Base-by-base conservation (phyloP, 2,113 vertebrate genomes). In the Todiramphus chloris region DNA sequence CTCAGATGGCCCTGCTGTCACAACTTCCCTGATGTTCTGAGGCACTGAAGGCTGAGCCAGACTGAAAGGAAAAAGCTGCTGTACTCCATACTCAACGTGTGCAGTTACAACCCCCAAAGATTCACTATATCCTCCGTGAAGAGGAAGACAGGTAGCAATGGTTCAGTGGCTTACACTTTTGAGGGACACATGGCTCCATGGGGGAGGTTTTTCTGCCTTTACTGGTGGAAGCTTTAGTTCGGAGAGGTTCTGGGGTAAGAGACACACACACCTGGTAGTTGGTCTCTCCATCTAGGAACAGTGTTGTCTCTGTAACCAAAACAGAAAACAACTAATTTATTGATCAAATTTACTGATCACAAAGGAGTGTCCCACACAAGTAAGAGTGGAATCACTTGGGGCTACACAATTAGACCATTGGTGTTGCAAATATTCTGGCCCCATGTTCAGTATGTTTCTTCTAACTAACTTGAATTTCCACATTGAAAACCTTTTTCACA, bases 101-200 rank as follows among this genome's bases (percentile, higher is more conserved):
- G 13, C 33, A 56, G 18, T 21, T 74, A 18, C 9, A 84, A 19
- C 17, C 11, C 37, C 12, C 4, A 66, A 91, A 84, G 16, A 24
- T 67, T 83, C 2, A 1, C 7, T 24, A 2, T 27, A 27, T 19
- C 15, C 19, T 74, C 24, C 69, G 33, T 18, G 64, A 67, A 82
- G 44, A 35, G 21, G 15, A 75, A 41, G 43, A 33, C 14, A 9
- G 6, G 4, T 73, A 43, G 31, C 23, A 35, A 2, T 6, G 0
- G 15, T 53, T 70, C 16, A 18, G 44, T 20, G 31, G 10, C 50
- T 88, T 77, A 62, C 5, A 17, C 2, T 8, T 46, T 23, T 0
- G 9, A 76, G 39, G 9, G 37, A 41, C 5, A 4, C 0, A 0
- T 23, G n/a, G 8, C 11, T 81, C 48, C 31, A 19, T 11, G 17